Evolutionary conservation across 2,888 invertebrate genomes (phyloP), one percentile per base, ranked within the genome.

Genomic region (Synanthedon andrenaeformis): DNA sequence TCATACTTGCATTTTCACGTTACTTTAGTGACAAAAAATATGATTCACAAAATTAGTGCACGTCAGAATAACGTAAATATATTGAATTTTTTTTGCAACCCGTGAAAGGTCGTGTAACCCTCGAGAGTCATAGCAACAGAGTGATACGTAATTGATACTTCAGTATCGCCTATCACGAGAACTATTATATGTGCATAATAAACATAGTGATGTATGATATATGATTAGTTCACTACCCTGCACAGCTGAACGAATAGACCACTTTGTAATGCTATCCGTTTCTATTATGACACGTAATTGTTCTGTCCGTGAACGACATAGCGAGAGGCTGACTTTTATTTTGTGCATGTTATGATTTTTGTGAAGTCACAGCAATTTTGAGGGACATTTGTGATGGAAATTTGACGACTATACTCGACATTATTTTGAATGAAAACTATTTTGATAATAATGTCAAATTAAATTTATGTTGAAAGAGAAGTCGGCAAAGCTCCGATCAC

Each of bases 201-300:
- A 65, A 74, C 73, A 67, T 75, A 73, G 69, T 62, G 50, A 55
- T 60, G 60, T 54, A 35, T 35, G 35, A 35, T 28, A 54, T 62
- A 23, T 64, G 63, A 64, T 62, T 79, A 80, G 79, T 57, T 62
- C 68, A 79, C 76, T 64, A 74, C 67, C 73, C 67, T 73, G 83
- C 83, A 83, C 82, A 72, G 78, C 75, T 74, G 74, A 73, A 74
- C 69, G 70, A 67, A 67, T 77, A 77, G 76, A 64, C 66, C 71
- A 74, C 72, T 10, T 35, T 59, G 70, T 70, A 70, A 67, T 69
- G 76, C 72, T 70, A 69, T 35, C 35, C 66, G 61, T 67, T 49
- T 49, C 17, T 49, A 12, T 41, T 35, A 60, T 61, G 35, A 67
- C 74, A 74, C 74, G 59, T 68, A 64, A 70, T 64, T 72, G 69